These are phyloP conservation scores for Cromileptes altivelis DNA, from an alignment of 2,113 vertebrate genomes.

Conservation along the genomic window DNA sequence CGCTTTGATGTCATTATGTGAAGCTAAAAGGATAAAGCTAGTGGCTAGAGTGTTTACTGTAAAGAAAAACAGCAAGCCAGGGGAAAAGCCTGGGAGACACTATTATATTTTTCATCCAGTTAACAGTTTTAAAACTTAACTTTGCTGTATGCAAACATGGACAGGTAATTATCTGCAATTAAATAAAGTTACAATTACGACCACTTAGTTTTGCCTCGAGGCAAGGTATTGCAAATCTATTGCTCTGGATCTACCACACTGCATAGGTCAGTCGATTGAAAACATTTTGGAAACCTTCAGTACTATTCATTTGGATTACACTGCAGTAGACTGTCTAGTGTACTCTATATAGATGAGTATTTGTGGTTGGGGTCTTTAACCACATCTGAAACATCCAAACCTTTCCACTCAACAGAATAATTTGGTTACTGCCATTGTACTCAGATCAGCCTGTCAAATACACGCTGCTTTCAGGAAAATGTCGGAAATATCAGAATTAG, in stretches of 20 bases:
- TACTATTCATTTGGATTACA: not conserved
- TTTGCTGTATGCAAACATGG: not conserved
- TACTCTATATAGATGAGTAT: not conserved
- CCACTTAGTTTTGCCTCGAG: not conserved
- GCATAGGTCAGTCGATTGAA: not conserved
- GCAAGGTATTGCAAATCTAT: not conserved
- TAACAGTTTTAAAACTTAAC: not conserved
- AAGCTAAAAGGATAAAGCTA: not conserved
- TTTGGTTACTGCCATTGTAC: not conserved
- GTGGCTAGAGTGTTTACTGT: not conserved
- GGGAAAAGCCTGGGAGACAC: not conserved
- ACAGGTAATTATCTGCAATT: not conserved
- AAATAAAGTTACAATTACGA: not conserved
- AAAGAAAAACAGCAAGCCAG: not conserved
- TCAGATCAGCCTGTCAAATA: not conserved
- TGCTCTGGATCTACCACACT: not conserved
- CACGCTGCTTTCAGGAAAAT: not conserved
- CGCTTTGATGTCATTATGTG: not conserved
- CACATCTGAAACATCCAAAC: slow-evolving; percentile 3
- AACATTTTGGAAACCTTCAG: not conserved
- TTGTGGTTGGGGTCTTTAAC: slow-evolving; percentile 1
- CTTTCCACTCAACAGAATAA: not conserved
- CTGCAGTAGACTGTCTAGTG: not conserved
- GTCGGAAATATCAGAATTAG: not conserved
- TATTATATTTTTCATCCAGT: not conserved